Base-by-base conservation (phyloP, 2,113 vertebrate species). In the Mugil cephalus region DNA sequence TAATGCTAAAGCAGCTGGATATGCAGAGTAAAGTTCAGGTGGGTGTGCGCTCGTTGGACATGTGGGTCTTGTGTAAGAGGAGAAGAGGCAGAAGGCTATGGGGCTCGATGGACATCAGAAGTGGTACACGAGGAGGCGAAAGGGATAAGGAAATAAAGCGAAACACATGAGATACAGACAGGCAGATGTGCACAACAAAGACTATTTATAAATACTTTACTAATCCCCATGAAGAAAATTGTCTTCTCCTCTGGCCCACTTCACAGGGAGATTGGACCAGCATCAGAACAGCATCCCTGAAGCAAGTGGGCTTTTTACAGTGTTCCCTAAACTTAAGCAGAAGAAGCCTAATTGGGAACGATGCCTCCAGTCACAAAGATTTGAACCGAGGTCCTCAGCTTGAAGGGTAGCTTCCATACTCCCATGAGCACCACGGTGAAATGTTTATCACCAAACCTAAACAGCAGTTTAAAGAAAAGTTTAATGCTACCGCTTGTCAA, bases 1-100 rank as follows among this genome's bases (percentile, higher is more conserved):
- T 86, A 77, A 84, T 45, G 56, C 80, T 62, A 45, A 47, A 91
- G 87, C 88, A 92, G 88, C 89, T 93, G 91, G 88, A 77, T 80
- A 42, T 67, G 66, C 61, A 15, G 79, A 73, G 67, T 35, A 58
- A 79, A 79, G 73, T 75, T 80, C 8, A 40, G 42, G 69, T 54
- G 69, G 74, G 62, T 66, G 68, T 39, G 59, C 45, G 71, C 68
- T 63, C 70, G 71, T 47, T 68, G 35, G 42, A 60, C 46, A 54
- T 34, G 68, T 67, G 62, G 58, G 51, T 39, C 10, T 65, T 18
- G 61, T 7, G 13, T 14, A 62, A 74, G 21, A 75, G 39, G 60
- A 53, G 34, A 10, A 50, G 53, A 55, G 52, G 21, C 10, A n/a
- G 59, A 61, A 36, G 43, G 40, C 69, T 71, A 53, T 30, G 11